Conservation (phyloP, 2,888 invertebrate species). For the Listrodromus nycthemerus region DNA sequence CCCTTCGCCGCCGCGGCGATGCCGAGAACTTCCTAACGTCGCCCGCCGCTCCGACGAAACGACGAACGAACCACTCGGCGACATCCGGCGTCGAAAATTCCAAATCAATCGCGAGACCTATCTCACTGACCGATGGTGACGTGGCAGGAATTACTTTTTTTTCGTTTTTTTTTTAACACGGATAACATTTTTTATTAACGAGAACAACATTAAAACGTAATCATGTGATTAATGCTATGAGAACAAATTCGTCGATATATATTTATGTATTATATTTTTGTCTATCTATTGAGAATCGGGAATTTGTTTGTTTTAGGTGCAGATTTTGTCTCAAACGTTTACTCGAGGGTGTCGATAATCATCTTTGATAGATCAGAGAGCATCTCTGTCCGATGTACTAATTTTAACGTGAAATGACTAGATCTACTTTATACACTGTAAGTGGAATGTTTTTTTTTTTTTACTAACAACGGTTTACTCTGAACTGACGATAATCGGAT, state of each 20-base stretch:
- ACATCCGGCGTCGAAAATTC: constrained; percentile 18
- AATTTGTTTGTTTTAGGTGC: neutral
- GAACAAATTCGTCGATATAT: constrained; percentile 16
- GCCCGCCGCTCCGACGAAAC: constrained; percentile 44
- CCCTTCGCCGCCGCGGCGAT: constrained; percentile 62
- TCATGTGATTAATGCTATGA: constrained; percentile 32
- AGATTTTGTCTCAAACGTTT: neutral
- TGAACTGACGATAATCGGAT: neutral
- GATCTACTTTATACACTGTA: constrained; percentile 62
- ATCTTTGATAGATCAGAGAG: neutral
- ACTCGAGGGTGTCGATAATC: constrained; percentile 19
- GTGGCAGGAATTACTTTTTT: neutral
- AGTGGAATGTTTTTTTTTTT: constrained; percentile 11
- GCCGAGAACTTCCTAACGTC: constrained; percentile 46
- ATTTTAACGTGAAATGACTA: constrained; percentile 60
- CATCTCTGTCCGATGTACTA: neutral
- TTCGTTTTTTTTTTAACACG: constrained; percentile 25
- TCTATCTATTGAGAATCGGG: constrained; percentile 1
- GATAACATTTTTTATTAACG: constrained; percentile 59
- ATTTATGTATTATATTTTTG: neutral
- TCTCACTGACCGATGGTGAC: neutral
- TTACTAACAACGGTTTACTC: neutral
- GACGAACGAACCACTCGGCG: neutral
- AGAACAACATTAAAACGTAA: constrained; percentile 48
- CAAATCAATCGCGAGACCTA: neutral